Evolutionary conservation across 2,797 vertebrate genomes (phyloP).

Genomic region (Danionella dracula): DNA sequence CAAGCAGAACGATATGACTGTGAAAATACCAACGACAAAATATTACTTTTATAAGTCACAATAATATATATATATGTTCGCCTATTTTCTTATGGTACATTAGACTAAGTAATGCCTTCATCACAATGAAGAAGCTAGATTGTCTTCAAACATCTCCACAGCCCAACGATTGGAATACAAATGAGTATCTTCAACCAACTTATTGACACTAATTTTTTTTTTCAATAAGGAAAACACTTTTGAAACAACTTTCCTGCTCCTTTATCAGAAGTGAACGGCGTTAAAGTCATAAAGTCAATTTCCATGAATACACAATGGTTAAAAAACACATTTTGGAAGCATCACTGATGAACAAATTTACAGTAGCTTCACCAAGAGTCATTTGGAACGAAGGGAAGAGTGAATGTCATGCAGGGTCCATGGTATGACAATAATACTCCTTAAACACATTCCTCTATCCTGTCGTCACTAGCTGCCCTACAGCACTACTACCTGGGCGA

Average conservation of each 20-base stretch:
- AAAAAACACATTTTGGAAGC: neutral
- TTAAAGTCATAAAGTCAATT: neutral
- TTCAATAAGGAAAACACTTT: no score
- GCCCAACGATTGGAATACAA: neutral
- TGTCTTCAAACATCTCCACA: neutral
- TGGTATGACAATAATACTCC: constrained; percentile 47
- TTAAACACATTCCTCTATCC: constrained; percentile 39
- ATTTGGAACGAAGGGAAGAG: constrained; percentile 1
- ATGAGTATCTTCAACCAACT: neutral
- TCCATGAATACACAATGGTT: neutral
- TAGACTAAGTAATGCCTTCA: neutral
- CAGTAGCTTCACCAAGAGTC: neutral
- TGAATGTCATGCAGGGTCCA: constrained; percentile 64
- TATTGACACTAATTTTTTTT: neutral
- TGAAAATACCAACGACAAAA: constrained; percentile 28
- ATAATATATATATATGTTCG: neutral
- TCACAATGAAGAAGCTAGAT: neutral
- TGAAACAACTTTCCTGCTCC: no score
- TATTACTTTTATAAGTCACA: constrained; percentile 26
- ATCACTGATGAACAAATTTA: neutral
- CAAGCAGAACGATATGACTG: constrained; percentile 63
- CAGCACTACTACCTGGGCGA: constrained; percentile 99
- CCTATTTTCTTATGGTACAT: neutral
- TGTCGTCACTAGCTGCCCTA: constrained; percentile 50
- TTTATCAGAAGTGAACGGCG: neutral